Evolutionary conservation across 1,140 invertebrate genomes (phyloP).

Genomic region (Elysia chlorotica): DNA sequence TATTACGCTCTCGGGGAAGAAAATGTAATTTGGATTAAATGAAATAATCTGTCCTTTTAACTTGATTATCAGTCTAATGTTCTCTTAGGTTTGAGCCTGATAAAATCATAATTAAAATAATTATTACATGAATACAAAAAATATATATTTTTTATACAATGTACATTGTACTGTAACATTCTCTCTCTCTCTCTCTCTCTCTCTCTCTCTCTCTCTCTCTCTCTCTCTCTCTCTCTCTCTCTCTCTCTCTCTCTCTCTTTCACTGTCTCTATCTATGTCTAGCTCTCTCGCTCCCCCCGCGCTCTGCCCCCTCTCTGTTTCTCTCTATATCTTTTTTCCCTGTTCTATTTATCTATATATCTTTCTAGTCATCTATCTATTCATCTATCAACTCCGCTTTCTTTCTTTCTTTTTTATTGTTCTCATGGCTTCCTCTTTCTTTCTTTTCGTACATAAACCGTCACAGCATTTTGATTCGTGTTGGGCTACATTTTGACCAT

Average conservation of each 20-base stretch:
- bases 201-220: neutral
- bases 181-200: neutral
- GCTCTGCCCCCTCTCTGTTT: neutral
- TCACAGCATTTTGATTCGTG: too few species aligned
- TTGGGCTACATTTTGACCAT: too few species aligned
- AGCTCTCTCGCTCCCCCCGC: too few species aligned
- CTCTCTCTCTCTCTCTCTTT: neutral
- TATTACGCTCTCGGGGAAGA: neutral
- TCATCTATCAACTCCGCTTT: slow-evolving; percentile 6
- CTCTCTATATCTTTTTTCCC: neutral
- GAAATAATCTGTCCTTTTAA: neutral
- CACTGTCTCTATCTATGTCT: neutral
- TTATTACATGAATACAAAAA: neutral
- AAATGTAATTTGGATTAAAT: neutral
- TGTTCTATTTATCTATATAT: neutral
- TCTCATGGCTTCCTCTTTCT: too few species aligned
- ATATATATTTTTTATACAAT: neutral
- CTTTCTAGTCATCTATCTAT: neutral
- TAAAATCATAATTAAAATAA: neutral
- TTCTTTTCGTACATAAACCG: too few species aligned
- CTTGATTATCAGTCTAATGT: too few species aligned
- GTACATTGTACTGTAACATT: neutral
- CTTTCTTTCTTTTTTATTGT: slow-evolving; percentile 5
- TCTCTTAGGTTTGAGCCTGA: neutral
- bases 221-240: neutral